Evolutionary conservation across 2,888 invertebrate genomes (phyloP), one percentile per base, ranked within the genome.

Genomic region (Dinocampus coccinellae): DNA sequence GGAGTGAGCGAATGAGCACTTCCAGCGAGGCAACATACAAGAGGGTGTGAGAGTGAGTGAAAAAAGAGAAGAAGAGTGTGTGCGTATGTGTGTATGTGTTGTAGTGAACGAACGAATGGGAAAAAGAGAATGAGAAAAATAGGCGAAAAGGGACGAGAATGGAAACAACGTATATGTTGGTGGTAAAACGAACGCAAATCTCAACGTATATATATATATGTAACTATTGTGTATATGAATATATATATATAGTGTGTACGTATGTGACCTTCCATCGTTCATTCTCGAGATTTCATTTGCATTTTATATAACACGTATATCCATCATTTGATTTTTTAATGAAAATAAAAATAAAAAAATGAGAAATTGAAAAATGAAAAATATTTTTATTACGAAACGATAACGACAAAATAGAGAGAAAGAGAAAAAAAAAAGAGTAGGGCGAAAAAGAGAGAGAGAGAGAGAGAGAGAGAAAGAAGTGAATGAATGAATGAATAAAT

Each of bases 21-120:
- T 63, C 62, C 42, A 74, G 26, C 16, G 34, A 68, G 1, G 24
- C 34, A 68, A 39, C 36, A 55, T 53, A 55, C 13, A 58, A 39
- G 42, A 22, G 39, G 13, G 68, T 61, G 63, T 29, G 63, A 55
- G 64, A 61, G 52, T 24, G 36, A 69, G 73, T 53, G 69, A 72
- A 61, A 70, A 69, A 77, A 73, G 74, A 77, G 69, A 68, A 29
- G 62, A 34, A 57, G 52, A 58, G 61, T 58, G 68, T 29, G 64
- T 52, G 58, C 65, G 74, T n/a, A 64, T 47, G 52, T 53, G 74
- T 62, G 73, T 62, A 71, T n/a, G 73, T 62, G 74, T 53, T 71
- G 61, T 13, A 67, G 66, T 69, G 55, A 71, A 4, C 6, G 47
- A 47, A n/a, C 16, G 53, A 52, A 70, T 22, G 71, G 13, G 29